Conservation (phyloP, 2,888 invertebrate species). For the Agrenia bidenticulata region DNA sequence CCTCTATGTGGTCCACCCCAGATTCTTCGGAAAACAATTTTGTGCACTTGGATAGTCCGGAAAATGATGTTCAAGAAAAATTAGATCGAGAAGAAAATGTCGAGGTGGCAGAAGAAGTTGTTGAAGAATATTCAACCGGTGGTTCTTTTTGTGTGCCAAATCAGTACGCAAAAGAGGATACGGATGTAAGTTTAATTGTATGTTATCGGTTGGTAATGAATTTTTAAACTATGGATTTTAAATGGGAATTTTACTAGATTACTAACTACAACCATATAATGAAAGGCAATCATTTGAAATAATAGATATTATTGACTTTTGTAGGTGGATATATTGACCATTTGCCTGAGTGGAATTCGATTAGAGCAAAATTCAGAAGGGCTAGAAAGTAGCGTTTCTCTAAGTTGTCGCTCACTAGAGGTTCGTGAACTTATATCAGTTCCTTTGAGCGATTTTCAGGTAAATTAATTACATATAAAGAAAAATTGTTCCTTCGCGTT, state of each 20-base stretch:
- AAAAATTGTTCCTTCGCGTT: not conserved
- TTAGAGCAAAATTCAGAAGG: constrained; percentile 71
- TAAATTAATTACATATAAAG: constrained; percentile 56
- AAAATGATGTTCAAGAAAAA: constrained; percentile 3
- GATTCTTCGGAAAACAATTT: constrained; percentile 50
- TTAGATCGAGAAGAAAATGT: constrained; percentile 27
- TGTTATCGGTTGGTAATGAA: constrained; percentile 34
- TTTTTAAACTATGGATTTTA: constrained; percentile 11
- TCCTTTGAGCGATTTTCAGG: constrained; percentile 94
- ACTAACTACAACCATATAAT: no score
- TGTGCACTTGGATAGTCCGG: constrained; percentile 40
- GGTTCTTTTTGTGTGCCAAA: constrained; percentile 13
- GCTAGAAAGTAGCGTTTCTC: constrained; percentile 66
- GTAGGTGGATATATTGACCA: constrained; percentile 63
- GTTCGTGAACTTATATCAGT: constrained; percentile 84
- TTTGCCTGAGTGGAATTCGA: constrained; percentile 74
- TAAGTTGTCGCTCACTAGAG: constrained; percentile 70
- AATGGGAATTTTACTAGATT: constrained; percentile 1
- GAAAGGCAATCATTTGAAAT: no score
- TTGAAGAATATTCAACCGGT: constrained; percentile 30
- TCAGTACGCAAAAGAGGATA: constrained; percentile 9
- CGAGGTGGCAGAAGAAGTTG: constrained; percentile 46
- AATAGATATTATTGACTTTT: no score
- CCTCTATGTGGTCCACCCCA: constrained; percentile 50
- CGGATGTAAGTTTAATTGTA: constrained; percentile 16